Conservation (phyloP, 2,888 invertebrate genomes). For the Hipparchia sbordonii region DNA sequence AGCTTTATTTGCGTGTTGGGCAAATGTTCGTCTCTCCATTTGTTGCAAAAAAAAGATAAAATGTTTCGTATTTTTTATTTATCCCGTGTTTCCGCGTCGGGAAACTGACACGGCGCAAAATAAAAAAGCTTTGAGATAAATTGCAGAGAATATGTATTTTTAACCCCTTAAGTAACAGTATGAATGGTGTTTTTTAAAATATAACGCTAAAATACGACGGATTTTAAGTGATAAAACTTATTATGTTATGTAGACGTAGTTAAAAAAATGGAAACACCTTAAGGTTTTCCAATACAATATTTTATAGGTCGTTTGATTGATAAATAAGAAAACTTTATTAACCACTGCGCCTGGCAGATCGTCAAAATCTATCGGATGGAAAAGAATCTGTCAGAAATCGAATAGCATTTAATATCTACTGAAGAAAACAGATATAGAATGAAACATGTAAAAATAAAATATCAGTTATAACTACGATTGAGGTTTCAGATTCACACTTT, state of each 20-base stretch:
- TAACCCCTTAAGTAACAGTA: slow-evolving; percentile 14
- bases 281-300: no score
- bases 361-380: no score
- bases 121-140: slow-evolving; percentile 21
- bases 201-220: no score
- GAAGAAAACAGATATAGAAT: slow-evolving; percentile 8
- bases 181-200: background rate
- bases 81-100: slow-evolving; percentile 10
- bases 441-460: slow-evolving; percentile 20
- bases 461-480: slow-evolving; percentile 22
- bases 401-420: background rate
- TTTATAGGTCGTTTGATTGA: no score
- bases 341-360: no score
- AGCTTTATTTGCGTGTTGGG: slow-evolving; percentile 18
- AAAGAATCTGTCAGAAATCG: background rate
- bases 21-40: slow-evolving; percentile 11
- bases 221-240: no score
- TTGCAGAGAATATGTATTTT: slow-evolving; percentile 9
- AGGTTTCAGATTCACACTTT: slow-evolving; percentile 49
- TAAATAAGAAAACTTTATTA: no score
- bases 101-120: slow-evolving; percentile 20
- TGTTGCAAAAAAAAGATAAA: slow-evolving; percentile 7
- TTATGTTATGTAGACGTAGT: no score
- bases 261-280: no score
- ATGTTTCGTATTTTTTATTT: slow-evolving; percentile 11